Conservation (phyloP, 2,888 invertebrate species). For the Lampropteryx suffumata region DNA sequence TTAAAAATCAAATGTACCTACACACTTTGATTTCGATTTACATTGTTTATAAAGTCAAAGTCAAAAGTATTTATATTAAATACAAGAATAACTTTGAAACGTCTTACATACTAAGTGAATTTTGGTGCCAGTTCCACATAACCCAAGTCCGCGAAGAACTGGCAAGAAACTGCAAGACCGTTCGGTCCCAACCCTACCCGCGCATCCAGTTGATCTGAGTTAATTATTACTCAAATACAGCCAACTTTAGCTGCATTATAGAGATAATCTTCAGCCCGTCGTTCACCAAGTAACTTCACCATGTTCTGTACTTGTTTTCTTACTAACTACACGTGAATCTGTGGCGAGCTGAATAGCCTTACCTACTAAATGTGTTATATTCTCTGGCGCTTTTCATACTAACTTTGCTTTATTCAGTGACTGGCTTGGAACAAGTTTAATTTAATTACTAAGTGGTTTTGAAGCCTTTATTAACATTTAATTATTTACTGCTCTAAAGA, state of each 20-base stretch:
- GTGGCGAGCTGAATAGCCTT: conserved; percentile 1
- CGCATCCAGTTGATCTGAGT: conserved; percentile 36
- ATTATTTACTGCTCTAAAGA: conserved; percentile 11
- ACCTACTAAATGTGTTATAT: conserved; percentile 4
- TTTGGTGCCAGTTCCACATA: no score
- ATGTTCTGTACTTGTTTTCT: conserved; percentile 1
- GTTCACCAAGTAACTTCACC: conserved; percentile 6
- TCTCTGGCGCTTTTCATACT: conserved; percentile 2
- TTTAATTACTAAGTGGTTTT: conserved; percentile 31
- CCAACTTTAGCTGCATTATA: conserved; percentile 42
- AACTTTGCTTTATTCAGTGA: conserved; percentile 11
- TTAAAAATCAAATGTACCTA: no score
- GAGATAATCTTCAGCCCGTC: conserved; percentile 40
- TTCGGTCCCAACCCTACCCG: conserved; percentile 21
- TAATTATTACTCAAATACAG: conserved; percentile 55
- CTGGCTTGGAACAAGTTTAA: conserved; percentile 22
- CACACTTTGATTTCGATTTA: no score
- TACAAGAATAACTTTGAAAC: no score
- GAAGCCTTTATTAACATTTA: conserved; percentile 31
- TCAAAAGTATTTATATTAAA: no score
- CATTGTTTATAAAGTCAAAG: no score
- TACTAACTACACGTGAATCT: conserved; percentile 12
- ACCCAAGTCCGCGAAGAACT: no score
- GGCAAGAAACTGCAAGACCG: no score
- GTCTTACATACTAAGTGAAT: no score